Evolutionary conservation across 2,113 vertebrate genomes (phyloP), one percentile per base, ranked within the genome.

Genomic region (Ophiodon elongatus): DNA sequence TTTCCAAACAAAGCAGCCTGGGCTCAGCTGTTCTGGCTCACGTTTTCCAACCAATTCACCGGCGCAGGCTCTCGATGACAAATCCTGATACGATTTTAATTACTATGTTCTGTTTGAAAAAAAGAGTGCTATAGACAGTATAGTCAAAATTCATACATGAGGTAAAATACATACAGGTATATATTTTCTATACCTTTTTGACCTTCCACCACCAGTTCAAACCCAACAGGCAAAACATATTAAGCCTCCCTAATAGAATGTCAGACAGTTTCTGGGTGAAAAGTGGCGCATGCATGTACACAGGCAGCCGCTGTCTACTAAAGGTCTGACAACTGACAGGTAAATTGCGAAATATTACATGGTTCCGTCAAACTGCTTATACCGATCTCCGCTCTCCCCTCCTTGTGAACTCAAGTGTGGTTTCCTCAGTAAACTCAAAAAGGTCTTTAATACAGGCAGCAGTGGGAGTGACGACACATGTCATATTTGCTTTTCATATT

Each of bases 281-380:
- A 91, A 85, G 56, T 76, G 68, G 64, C n/a, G 33, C 83, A 83
- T 62, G 73, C 80, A 60, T 80, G 75, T 81, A 45, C 43, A 54
- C 85, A 62, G 62, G 69, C 50, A 62, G n/a, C 37, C 70, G 66
- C 62, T 69, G 84, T 89, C 73, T 71, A 43, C 87, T 73, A 64
- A 75, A 84, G 76, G 73, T 65, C 82, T 87, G 88, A 89, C 83
- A 91, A 81, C 76, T 92, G 91, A 93, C 91, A 87, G 87, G 84
- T 82, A 91, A 85, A 92, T 86, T 90, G 84, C 76, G 60, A 90
- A 91, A 87, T 82, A 91, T 90, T 90, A 85, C 80, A 72, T 71
- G 82, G 35, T 73, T 86, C 74, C 89, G 78, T 85, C 92, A 93
- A 88, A 77, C 67, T 76, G 82, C 82, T 73, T 80, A 82, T 39